These are phyloP conservation scores for Phyllostomus discolor DNA, from an alignment of 2,113 vertebrate genomes.

Conservation along the genomic window DNA sequence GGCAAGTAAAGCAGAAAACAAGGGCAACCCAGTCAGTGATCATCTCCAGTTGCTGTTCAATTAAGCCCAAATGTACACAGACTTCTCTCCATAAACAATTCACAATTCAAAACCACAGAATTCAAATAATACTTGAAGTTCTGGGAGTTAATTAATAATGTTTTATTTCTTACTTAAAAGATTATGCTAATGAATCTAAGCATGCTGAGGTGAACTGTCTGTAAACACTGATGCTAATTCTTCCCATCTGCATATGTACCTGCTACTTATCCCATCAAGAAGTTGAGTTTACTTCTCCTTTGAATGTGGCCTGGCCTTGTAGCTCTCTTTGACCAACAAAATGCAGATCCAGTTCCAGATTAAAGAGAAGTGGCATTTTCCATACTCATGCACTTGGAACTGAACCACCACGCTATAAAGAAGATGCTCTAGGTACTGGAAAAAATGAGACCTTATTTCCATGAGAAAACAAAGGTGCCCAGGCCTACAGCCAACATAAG, in stretches of 20 bases:
- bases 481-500: not conserved
- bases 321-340: not conserved
- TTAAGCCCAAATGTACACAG: not conserved
- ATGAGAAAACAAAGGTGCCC: not conserved
- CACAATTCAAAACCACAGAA: not conserved
- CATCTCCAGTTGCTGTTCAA: not conserved
- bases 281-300: not conserved
- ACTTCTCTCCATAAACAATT: conserved; percentile 6
- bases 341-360: not conserved
- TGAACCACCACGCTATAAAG: not conserved
- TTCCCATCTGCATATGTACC: not conserved
- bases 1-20: not conserved
- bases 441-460: not conserved
- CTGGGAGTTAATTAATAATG: not conserved
- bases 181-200: not conserved
- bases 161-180: not conserved
- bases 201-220: not conserved
- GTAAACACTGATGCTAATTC: not conserved
- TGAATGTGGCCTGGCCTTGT: not conserved
- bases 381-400: not conserved
- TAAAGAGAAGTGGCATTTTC: not conserved
- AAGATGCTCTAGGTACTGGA: not conserved
- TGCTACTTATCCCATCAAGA: not conserved
- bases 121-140: not conserved
- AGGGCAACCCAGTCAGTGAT: not conserved